Evolutionary conservation across 2,888 invertebrate genomes (phyloP).

Genomic region (Oxyteleia sp.): DNA sequence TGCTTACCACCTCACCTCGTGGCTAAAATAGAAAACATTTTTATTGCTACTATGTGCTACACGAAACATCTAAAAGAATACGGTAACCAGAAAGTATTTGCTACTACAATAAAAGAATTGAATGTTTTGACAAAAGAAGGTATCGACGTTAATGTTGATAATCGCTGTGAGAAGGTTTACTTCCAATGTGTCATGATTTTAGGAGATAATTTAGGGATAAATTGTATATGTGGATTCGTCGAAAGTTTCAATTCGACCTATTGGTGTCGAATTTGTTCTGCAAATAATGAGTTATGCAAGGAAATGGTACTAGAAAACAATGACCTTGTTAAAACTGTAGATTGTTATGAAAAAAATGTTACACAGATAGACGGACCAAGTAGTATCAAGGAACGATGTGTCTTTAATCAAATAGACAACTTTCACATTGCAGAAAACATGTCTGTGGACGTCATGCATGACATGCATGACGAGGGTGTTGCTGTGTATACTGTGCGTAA

Average conservation of each 20-base stretch:
- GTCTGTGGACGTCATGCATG: constrained; percentile 43
- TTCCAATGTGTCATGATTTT: constrained; percentile 14
- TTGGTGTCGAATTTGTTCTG: constrained; percentile 13
- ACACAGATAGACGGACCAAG: constrained; percentile 4
- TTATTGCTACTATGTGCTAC: constrained; percentile 50
- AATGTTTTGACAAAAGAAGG: constrained; percentile 25
- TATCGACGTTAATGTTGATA: constrained; percentile 37
- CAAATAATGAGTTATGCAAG: constrained; percentile 42
- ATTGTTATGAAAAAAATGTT: constrained; percentile 55
- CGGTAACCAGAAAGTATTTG: constrained; percentile 30
- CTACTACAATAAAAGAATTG: constrained; percentile 54
- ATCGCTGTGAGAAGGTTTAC: not conserved
- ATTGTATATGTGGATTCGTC: not conserved
- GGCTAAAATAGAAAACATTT: constrained; percentile 46
- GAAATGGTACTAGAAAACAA: constrained; percentile 57
- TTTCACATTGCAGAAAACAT: constrained; percentile 52
- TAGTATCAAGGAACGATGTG: constrained; percentile 52
- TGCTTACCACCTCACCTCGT: constrained; percentile 26
- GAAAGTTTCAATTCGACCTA: constrained; percentile 17
- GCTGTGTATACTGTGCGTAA: constrained; percentile 24
- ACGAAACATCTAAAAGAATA: constrained; percentile 24
- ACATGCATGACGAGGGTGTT: constrained; percentile 45
- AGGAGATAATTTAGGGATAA: constrained; percentile 30
- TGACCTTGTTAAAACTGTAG: constrained; percentile 43
- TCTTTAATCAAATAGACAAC: constrained; percentile 48